Conservation (phyloP, 37 sponge, comb jelly and placozoan species). For the Halichondria panicea region DNA sequence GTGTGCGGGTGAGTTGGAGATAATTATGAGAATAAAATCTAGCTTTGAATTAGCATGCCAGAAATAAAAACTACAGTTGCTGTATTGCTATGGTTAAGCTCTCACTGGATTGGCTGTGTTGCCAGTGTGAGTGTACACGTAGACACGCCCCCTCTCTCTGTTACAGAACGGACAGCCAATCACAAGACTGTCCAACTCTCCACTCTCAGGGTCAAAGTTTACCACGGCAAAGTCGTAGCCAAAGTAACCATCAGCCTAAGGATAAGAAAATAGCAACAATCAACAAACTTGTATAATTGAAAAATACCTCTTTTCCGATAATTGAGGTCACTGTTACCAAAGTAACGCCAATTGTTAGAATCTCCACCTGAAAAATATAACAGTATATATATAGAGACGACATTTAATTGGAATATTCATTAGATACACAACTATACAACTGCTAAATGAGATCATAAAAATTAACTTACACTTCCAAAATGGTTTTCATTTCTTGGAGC, state of each 20-base stretch:
- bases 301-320: neutral
- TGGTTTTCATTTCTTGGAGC: conserved; percentile 33
- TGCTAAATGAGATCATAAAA: too few species aligned
- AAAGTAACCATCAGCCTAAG: conserved; percentile 53
- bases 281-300: neutral
- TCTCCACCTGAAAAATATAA: neutral
- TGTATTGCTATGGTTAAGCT: too few species aligned
- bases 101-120: conserved; percentile 22
- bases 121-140: conserved; percentile 42
- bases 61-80: neutral
- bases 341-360: neutral
- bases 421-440: neutral
- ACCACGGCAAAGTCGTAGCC: conserved; percentile 50
- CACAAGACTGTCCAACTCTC: conserved; percentile 60
- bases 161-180: conserved; percentile 79
- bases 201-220: conserved; percentile 4
- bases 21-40: neutral
- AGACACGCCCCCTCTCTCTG: conserved; percentile 56
- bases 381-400: too few species aligned
- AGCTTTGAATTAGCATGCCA: neutral
- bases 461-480: conserved; percentile 40
- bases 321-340: neutral
- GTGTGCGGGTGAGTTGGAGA: too few species aligned
- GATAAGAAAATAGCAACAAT: conserved; percentile 13
- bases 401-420: neutral